phyloP scores from a whole-genome alignment of 1,140 invertebrate species.

The Tetraneura akinire region DNA sequence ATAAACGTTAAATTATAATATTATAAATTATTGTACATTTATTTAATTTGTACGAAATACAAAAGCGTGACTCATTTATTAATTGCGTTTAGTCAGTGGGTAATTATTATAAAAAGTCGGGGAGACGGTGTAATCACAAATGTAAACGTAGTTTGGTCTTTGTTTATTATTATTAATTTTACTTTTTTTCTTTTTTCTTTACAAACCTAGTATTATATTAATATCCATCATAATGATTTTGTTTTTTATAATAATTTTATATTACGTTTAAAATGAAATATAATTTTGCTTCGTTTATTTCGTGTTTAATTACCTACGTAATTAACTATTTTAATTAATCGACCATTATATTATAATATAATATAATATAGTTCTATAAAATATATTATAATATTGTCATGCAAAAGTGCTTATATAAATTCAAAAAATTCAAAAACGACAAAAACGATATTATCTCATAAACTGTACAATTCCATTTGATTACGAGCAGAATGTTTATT shows the following conservation, averaged over 20 bases:
- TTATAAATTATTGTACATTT: not conserved
- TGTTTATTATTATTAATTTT: too few species aligned
- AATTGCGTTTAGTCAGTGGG: not conserved
- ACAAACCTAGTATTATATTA: too few species aligned
- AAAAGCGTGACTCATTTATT: conserved; percentile 13
- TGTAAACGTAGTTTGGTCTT: not conserved
- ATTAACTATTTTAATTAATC: not conserved
- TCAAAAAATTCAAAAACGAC: not conserved
- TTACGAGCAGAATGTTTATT: conserved; percentile 1
- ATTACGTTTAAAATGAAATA: not conserved
- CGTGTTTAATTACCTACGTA: not conserved
- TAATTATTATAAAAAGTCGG: conserved; percentile 1
- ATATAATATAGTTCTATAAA: not conserved
- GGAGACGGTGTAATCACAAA: not conserved
- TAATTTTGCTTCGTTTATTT: not conserved
- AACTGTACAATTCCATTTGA: not conserved
- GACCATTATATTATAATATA: not conserved
- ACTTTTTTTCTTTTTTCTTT: too few species aligned
- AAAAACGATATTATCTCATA: not conserved
- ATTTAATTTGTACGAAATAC: conserved; percentile 11
- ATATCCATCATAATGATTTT: not conserved
- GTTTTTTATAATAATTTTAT: not conserved
- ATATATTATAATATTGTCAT: not conserved
- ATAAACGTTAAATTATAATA: not conserved
- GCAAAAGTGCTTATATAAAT: not conserved